Evolutionary conservation across 2,113 vertebrate genomes (phyloP), one percentile per base, ranked within the genome.

Genomic region (Sprattus sprattus): DNA sequence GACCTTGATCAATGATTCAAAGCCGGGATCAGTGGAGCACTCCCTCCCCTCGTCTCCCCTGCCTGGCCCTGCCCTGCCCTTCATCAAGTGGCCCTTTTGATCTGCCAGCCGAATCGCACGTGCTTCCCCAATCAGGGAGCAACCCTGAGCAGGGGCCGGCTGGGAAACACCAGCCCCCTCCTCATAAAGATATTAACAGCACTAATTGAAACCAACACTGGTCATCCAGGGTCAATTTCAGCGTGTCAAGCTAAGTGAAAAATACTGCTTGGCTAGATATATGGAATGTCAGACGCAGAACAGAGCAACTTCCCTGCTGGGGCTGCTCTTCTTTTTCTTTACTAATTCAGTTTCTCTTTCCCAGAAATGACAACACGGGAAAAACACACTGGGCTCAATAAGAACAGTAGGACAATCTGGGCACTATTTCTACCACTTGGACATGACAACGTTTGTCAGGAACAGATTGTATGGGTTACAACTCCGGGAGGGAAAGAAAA

Each of bases 31-130:
- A 85, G 85, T 92, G 89, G 28, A 91, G 92, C 93, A 93, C 92
- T 94, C 92, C 93, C 71, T 39, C 71, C 13, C 6, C 54, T 1
- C 20, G 0, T 6, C 54, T 9, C 28, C 71, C 94, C 94, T 93
- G 93, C 94, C 95, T 93, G 96, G 92, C 95, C 93, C 92, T 93
- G 93, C 95, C 94, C 93, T 92, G 94, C 93, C 94, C 93, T 96
- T 95, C 95, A 97, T 97, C 96, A 96, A 95, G 95, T 94, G 94
- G 91, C 93, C 86, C 94, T 95, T 96, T 97, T 97, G 96, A 97
- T 97, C 97, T 96, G 90, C 95, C 94, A 96, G 95, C 95, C 94
- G 96, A 94, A 95, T 96, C 96, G 95, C 90, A 92, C 93, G 94
- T 94, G 85, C 87, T 94, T 83, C 95, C 94, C 94, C 95, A 96